Base-by-base conservation (phyloP, 2,888 invertebrate species). In the Heliconius cydno region DNA sequence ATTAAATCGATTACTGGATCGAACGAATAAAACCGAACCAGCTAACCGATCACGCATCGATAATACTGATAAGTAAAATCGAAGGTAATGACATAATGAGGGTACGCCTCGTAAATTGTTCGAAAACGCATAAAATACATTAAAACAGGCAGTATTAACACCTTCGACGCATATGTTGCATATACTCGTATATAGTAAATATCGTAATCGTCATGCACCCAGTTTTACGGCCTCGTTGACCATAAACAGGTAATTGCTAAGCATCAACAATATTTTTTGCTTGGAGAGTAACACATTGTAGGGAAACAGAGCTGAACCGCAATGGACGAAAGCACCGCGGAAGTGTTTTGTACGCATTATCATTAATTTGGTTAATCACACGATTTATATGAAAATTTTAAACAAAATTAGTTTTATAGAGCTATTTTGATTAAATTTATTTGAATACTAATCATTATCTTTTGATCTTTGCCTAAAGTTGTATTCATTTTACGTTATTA, bases 271-370 rank as follows among this genome's bases (percentile, higher is more conserved):
- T 52, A 70, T 82, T 82, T 82, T 78, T 79, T 80, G 79, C 81
- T 80, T 76, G 13, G 46, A 72, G 76, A 88, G 52, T 76, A 76
- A 60, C 60, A 63, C 87, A 87, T 85, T 84, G 83, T 86, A 88
- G 87, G 87, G 88, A 91, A 92, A 89, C 92, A 92, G 92, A 92
- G 88, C 90, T 82, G 88, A 92, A 92, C 81, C 7, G 63, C 52
- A 60, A 72, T 90, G 75, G 63, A 65, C 28, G 86, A 80, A 84
- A 84, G 80, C 65, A 80, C 78, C 81, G 82, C 89, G 90, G 90
- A 90, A 88, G 90, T 88, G 84, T 76, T 71, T 75, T 67, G 71
- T 79, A 72, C 25, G 12, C 25, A n/a, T 60, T 63, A 77, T 72
- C 77, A 38, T 46, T 28, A n/a, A 52, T 77, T 74, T 70, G 63